phyloP scores from a whole-genome alignment of 2,113 vertebrate species.

The Rhinolophus ferrumequinum region DNA sequence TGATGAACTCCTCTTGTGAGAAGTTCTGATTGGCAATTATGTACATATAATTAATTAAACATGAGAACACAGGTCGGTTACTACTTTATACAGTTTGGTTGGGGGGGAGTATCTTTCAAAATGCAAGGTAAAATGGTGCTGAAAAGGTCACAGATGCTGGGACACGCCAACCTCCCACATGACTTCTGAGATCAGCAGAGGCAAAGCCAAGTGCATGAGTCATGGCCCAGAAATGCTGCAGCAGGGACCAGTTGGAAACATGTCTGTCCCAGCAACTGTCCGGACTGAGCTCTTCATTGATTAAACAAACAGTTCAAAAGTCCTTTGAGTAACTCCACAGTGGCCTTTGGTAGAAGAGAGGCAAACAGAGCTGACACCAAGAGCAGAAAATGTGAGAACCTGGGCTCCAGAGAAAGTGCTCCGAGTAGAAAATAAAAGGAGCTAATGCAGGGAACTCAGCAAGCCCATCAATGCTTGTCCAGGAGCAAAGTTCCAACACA shows the following conservation, averaged over 20 bases:
- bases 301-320: background rate
- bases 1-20: slow-evolving; percentile 64
- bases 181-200: slow-evolving; percentile 8
- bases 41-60: slow-evolving; percentile 41
- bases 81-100: slow-evolving; percentile 27
- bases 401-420: background rate
- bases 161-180: background rate
- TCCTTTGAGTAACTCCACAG: background rate
- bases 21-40: slow-evolving; percentile 61
- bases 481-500: background rate
- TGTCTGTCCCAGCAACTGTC: background rate
- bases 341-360: slow-evolving; percentile 44
- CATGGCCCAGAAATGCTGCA: background rate
- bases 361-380: background rate
- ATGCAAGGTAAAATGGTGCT: background rate
- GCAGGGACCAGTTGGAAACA: background rate
- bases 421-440: background rate
- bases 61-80: background rate
- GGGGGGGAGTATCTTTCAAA: background rate
- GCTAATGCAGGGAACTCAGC: background rate
- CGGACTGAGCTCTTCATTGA: slow-evolving; percentile 16
- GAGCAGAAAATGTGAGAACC: background rate
- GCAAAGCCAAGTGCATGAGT: slow-evolving; percentile 21
- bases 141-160: background rate
- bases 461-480: background rate